Evolutionary conservation across 2,888 invertebrate genomes (phyloP), one percentile per base, ranked within the genome.

Genomic region (Toxonevra muliebris): DNA sequence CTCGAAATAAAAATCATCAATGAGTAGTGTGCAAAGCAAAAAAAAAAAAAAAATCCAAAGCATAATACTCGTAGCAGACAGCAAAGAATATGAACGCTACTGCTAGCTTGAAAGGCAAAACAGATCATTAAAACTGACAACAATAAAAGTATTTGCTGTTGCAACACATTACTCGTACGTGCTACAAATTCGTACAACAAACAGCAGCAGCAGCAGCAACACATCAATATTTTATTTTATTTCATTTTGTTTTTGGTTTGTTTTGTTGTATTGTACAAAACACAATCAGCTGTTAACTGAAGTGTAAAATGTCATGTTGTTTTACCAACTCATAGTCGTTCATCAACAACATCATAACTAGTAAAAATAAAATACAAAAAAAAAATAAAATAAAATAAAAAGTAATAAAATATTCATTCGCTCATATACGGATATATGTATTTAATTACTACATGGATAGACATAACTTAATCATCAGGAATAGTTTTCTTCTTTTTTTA

Each of bases 251-350:
- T n/a, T n/a, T n/a, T n/a, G n/a, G n/a, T n/a, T n/a, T n/a, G 30
- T 30, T 30, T 30, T n/a, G 48, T 48, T 15, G 11, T 13, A n/a
- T 13, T n/a, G 13, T 10, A 41, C 54, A 57, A 5, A 48, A 50
- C 17, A 43, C 41, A 40, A 58, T 58, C 57, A 58, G 58, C 50
- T 52, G 65, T 58, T 58, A 58, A 58, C 19, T 60, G 65, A 65
- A 60, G 60, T 65, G 65, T 65, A 60, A 65, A 65, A 59, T 60
- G 65, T 65, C 65, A 54, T 65, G 54, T 60, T 60, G 40, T 13
- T 12, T 42, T 59, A 15, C 40, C 48, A 2, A 30, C 30, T 30
- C 30, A 7, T 7, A 30, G 30, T 30, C 30, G 7, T 30, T 30
- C 30, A 30, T 30, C 30, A 30, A 30, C 30, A 4, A 30, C 30